Evolutionary conservation across 2,888 invertebrate species (phyloP), one percentile per base, ranked within the genome.

Genomic region (Chymomyza caudatula): DNA sequence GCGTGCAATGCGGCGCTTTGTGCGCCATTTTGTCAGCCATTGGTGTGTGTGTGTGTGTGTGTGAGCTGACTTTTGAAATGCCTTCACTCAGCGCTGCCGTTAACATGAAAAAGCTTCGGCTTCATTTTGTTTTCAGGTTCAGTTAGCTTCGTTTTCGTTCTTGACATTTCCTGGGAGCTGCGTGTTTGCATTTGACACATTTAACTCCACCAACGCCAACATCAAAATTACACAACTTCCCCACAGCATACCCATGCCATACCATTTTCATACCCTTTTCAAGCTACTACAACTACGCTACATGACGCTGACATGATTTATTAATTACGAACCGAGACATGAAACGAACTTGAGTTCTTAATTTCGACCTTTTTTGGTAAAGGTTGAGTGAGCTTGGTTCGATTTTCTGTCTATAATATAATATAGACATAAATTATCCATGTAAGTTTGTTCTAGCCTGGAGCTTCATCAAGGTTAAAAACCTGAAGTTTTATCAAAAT

Each of bases 281-380:
- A 37, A 37, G 29, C 29, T 1, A 37, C 29, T 37, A 37, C 29
- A 37, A 37, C 29, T 37, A 37, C 29, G 11, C 11, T 37, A 51
- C 20, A 51, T 51, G 51, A 13, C 85, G 85, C 85, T 78, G 86
- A 85, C 75, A 82, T 88, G 88, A 88, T 88, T 88, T 88, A 88
- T 88, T 85, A 86, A 78, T 88, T 82, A 85, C 78, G 74, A 75
- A 77, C 73, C 78, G 69, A 77, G 75, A 86, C 80, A 78, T 78
- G 78, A 79, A 84, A 77, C 79, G 86, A 84, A 84, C 85, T 86
- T 86, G 86, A 86, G 82, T 73, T 82, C 82, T 86, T 86, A 84
- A 86, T 86, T 73, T 81, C 73, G 71, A 74, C 66, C 86, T 80
- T 20, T 37, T 37, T 37, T 37, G 29, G 29, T 37, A 37, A 37